A percentile compares a stretch with the other conserved stretches of the same genome.
phyloP scores from a whole-genome alignment of 2,113 vertebrate genomes.

The Delphinapterus leucas region DNA sequence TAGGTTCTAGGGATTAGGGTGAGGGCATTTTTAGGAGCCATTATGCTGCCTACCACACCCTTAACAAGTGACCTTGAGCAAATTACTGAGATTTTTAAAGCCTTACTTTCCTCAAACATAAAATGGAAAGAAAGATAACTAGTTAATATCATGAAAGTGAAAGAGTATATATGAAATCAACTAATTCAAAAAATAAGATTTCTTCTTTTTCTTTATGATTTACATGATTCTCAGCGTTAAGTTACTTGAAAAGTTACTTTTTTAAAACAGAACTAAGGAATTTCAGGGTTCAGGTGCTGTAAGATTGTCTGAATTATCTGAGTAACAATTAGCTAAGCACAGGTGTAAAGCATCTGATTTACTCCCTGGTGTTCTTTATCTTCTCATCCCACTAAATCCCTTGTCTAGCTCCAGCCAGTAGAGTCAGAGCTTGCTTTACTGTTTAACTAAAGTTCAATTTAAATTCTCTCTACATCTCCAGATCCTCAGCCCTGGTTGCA shows the following conservation, averaged over 20 bases:
- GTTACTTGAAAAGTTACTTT: neutral
- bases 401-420: neutral
- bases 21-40: neutral
- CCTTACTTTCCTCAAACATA: neutral
- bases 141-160: neutral
- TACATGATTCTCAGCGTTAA: neutral
- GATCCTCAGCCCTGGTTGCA: too few species aligned
- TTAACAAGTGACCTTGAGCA: neutral
- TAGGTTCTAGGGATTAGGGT: neutral
- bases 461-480: neutral
- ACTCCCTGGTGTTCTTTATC: neutral
- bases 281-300: neutral
- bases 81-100: neutral
- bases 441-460: neutral
- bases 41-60: neutral
- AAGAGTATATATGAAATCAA: neutral
- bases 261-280: neutral
- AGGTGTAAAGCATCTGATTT: neutral
- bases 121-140: neutral
- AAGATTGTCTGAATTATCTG: neutral
- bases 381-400: neutral
- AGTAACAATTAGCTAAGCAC: neutral
- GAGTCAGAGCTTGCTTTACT: neutral
- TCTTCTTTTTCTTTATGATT: neutral
- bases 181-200: neutral